Evolutionary conservation across 2,797 vertebrate species (phyloP), one percentile per base, ranked within the genome.

Genomic region (Sebastes aleutianus): DNA sequence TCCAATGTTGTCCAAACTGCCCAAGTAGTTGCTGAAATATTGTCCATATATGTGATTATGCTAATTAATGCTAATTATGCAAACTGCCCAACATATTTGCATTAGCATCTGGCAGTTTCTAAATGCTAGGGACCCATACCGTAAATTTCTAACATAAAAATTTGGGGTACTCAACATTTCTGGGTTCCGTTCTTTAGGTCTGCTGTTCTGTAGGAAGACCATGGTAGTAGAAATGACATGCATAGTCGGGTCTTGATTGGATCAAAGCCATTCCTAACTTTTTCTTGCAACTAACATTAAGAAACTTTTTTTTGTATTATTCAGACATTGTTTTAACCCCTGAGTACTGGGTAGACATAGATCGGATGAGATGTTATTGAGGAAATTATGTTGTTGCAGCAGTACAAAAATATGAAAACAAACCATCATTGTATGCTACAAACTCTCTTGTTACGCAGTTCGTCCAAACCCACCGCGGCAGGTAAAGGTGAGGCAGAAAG

Each of bases 401-500:
- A 56, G 2, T 24, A 34, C 0, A 18, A 18, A 26, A 13, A 62
- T 73, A 7, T 61, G 32, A 18, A 43, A 53, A 43, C 4, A 20
- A 26, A 58, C 0, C 20, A 43, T 78, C 20, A 32, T 10, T 39
- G 10, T n/a, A 8, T 22, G 66, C 3, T 53, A 36, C 16, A 64
- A 63, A 43, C 9, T 3, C 24, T 76, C 3, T 79, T 16, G 13
- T 18, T 78, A 2, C 26, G 0, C 88, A 95, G 95, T 95, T 50
- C 79, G 2, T 5, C 91, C 91, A 3, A 9, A 80, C 9, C 81
- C 78, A 1, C 94, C 95, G 1, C 5, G 1, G n/a, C 5, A 77
- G 5, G 74, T 94, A 4, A 54, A 4, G 0, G 84, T 95, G 72
- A 88, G 0, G 4, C 34, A 85, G 24, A 57, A 56, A 14, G 36